These are phyloP conservation scores for Tachina grossa DNA, from an alignment of 2,888 invertebrate species.

Conservation along the genomic window DNA sequence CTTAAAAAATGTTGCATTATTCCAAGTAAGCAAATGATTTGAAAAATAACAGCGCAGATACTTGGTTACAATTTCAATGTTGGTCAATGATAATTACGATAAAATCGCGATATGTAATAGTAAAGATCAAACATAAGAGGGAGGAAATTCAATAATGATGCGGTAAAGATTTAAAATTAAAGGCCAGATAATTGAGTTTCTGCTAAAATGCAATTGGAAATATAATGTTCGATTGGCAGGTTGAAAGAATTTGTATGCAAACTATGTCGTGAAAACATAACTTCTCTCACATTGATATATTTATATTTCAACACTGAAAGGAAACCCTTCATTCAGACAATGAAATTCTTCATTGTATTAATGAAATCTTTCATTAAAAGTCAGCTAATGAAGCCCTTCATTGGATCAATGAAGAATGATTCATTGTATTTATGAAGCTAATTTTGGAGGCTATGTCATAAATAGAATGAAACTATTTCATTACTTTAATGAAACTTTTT, in stretches of 20 bases:
- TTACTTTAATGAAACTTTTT: too few species aligned
- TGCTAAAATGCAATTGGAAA: not conserved
- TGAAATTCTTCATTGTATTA: too few species aligned
- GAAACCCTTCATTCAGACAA: too few species aligned
- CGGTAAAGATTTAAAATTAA: not conserved
- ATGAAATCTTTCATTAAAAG: too few species aligned
- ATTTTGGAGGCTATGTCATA: too few species aligned
- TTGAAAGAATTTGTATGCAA: not conserved
- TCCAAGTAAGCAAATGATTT: conserved; percentile 24
- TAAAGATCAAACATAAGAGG: not conserved
- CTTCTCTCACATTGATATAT: too few species aligned
- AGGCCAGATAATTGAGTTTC: not conserved
- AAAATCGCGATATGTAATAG: not conserved
- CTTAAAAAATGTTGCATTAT: conserved; percentile 5
- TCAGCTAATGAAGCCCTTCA: too few species aligned
- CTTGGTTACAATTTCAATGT: conserved; percentile 2
- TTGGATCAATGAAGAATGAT: too few species aligned
- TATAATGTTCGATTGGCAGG: not conserved
- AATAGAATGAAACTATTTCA: too few species aligned
- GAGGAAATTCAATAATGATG: conserved; percentile 17
- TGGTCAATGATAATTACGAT: not conserved
- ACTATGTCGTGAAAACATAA: too few species aligned
- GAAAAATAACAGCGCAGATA: conserved; percentile 3
- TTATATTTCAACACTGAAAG: too few species aligned
- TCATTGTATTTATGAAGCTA: too few species aligned